Percentiles rank a stretch among this genome's conserved stretches.
phyloP scores from a whole-genome alignment of 2,888 invertebrate species.

The Stenolophus ochropezus region DNA sequence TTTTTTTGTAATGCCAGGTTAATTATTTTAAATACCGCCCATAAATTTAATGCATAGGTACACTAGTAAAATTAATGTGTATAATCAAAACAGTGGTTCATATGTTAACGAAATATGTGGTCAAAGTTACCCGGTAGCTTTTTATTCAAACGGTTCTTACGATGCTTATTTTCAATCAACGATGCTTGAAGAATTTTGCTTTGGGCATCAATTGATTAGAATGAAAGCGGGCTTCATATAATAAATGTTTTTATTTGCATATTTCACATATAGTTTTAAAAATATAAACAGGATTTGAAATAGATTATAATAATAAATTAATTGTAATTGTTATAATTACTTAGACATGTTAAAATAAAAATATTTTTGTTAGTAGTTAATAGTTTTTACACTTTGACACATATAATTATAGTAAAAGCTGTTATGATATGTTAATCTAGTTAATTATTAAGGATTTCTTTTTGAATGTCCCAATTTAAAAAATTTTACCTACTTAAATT shows the following conservation, averaged over 20 bases:
- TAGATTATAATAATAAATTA: no score
- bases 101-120: no score
- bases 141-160: slow-evolving; percentile 28
- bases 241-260: slow-evolving; percentile 10
- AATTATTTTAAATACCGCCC: slow-evolving; percentile 55
- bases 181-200: slow-evolving; percentile 23
- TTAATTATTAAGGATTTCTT: no score
- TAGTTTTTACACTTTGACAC: no score
- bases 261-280: slow-evolving; percentile 13
- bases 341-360: no score
- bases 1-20: slow-evolving; percentile 18
- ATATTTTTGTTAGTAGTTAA: no score
- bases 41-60: slow-evolving; percentile 43
- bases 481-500: no score
- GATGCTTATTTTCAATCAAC: slow-evolving; percentile 57
- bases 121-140: not conserved
- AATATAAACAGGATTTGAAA: no score
- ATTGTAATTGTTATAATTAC: no score
- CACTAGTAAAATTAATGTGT: slow-evolving; percentile 47
- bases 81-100: slow-evolving; percentile 20
- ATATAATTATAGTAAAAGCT: no score
- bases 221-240: slow-evolving; percentile 4
- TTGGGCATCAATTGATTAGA: slow-evolving; percentile 45
- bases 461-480: no score
- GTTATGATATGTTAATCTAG: no score